Conservation (phyloP, 2,113 vertebrate genomes). For the Sigmodon hispidus region DNA sequence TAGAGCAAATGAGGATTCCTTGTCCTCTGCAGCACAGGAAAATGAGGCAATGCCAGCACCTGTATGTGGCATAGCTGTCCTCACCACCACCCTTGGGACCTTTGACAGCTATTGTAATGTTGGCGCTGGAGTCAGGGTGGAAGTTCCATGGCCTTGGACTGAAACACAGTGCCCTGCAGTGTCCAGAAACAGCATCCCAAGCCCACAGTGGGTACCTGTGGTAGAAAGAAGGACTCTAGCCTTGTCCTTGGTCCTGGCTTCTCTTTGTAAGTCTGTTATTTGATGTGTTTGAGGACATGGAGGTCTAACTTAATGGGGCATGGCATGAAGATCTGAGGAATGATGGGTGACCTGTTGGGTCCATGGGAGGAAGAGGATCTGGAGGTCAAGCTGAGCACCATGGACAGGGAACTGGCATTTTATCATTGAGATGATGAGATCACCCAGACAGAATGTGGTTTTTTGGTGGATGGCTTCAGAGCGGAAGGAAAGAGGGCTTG, state of each 20-base stretch:
- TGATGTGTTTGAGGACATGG: not conserved
- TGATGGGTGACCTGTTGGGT: not conserved
- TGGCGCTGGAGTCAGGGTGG: not conserved
- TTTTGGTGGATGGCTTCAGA: not conserved
- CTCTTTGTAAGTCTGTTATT: not conserved
- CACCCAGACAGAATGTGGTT: not conserved
- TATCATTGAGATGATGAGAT: not conserved
- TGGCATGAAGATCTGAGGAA: not conserved
- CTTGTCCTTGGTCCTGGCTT: not conserved
- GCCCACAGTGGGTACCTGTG: not conserved
- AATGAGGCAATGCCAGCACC: rapidly evolving
- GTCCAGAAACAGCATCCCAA: not conserved
- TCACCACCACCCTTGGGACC: rapidly evolving
- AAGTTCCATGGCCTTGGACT: not conserved
- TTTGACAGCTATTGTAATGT: not conserved
- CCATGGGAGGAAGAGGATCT: too few species aligned
- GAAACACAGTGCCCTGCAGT: not conserved
- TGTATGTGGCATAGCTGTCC: rapidly evolving
- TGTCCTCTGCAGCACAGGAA: not conserved
- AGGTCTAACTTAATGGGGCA: not conserved
- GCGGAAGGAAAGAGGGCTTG: not conserved
- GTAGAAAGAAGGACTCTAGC: not conserved
- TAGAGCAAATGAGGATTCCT: not conserved
- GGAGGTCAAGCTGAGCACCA: not conserved
- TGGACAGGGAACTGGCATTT: not conserved